Conservation (phyloP, 2,888 invertebrate species). For the Ornithoptera priamus region DNA sequence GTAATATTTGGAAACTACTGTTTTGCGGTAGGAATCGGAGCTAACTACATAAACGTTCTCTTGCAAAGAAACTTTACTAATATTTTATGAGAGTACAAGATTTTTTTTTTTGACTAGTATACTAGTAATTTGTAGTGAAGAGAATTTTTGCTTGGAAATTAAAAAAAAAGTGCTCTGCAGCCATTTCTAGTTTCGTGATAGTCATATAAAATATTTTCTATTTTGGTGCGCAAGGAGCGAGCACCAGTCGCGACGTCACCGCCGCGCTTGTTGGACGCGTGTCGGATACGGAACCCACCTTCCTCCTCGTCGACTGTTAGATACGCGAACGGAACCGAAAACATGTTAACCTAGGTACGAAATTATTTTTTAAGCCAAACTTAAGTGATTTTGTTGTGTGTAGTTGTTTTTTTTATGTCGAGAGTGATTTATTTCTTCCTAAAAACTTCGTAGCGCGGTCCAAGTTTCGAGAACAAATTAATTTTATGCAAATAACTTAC, state of each 20-base stretch:
- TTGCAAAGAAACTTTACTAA: too few relatives aligned
- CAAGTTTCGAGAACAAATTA: neutral
- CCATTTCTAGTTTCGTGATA: constrained; percentile 13
- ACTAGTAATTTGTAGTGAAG: too few relatives aligned
- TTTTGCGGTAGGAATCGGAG: too few relatives aligned
- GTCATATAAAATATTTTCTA: constrained; percentile 10
- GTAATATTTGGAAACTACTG: too few relatives aligned
- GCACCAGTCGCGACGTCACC: constrained; percentile 12
- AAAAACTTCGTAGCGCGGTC: neutral
- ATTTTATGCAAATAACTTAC: constrained; percentile 5
- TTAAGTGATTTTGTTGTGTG: neutral
- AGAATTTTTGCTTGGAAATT: constrained; percentile 2
- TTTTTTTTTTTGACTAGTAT: too few relatives aligned
- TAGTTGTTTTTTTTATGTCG: neutral
- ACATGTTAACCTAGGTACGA: constrained; percentile 26
- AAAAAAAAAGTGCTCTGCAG: constrained; percentile 9
- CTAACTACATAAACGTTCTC: too few relatives aligned
- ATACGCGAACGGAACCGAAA: neutral
- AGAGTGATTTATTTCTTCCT: neutral
- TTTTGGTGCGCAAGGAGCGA: constrained; percentile 8
- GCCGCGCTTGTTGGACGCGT: constrained; percentile 14
- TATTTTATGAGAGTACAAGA: too few relatives aligned
- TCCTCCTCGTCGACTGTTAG: constrained; percentile 5
- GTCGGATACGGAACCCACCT: neutral
- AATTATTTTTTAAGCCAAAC: neutral